Evolutionary conservation across 2,888 invertebrate species (phyloP).

Genomic region (Idaea straminata): DNA sequence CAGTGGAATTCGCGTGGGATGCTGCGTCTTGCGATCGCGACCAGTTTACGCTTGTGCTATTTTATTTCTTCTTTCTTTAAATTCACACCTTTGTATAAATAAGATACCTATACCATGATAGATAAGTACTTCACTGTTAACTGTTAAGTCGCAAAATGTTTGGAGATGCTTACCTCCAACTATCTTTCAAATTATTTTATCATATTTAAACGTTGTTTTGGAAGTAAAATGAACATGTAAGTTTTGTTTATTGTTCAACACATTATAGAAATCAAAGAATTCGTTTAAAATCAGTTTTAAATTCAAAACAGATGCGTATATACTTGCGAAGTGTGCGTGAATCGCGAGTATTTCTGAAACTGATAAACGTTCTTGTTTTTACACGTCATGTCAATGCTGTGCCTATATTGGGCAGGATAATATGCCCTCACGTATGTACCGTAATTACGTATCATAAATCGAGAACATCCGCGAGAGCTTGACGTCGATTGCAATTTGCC

Average conservation of each 20-base stretch:
- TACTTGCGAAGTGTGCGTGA: not conserved
- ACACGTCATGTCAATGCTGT: conserved; percentile 30
- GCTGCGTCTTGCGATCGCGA: conserved; percentile 21
- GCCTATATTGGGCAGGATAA: conserved; percentile 36
- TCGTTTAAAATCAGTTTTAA: not conserved
- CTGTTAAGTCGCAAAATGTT: not conserved
- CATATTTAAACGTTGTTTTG: not conserved
- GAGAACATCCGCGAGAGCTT: conserved; percentile 43
- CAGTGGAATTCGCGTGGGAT: conserved; percentile 69
- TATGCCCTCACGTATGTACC: conserved; percentile 38
- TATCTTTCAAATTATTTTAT: not conserved
- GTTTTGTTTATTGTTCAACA: not conserved
- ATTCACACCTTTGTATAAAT: conserved; percentile 11
- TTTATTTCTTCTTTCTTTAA: conserved; percentile 39
- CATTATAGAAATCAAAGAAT: not conserved
- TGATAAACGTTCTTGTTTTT: conserved; percentile 3
- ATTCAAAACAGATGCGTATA: not conserved
- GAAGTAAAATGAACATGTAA: not conserved
- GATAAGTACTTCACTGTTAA: not conserved
- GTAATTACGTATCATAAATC: conserved; percentile 64
- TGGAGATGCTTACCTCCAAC: too few relatives aligned
- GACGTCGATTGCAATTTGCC: conserved; percentile 39
- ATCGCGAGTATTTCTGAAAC: not conserved
- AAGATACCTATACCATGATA: not conserved
- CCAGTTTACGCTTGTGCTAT: conserved; percentile 48